Evolutionary conservation across 2,888 invertebrate genomes (phyloP), one percentile per base, ranked within the genome.

Genomic region (Cephus sareptanus): DNA sequence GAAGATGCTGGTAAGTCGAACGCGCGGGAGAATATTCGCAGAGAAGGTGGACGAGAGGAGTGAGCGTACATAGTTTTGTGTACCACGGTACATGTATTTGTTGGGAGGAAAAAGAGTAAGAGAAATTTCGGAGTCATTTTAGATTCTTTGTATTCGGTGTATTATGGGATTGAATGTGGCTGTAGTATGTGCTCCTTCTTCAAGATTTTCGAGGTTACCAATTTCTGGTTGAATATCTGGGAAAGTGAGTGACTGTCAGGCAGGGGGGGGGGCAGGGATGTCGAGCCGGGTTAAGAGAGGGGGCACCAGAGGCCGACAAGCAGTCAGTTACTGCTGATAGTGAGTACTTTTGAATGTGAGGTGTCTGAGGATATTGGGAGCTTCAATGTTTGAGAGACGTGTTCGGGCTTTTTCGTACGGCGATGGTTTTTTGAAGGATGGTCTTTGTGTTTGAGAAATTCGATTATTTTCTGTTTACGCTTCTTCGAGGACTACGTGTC

Each of bases 1-100:
- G 83, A 89, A 88, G 85, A 89, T 89, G 89, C 84, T 89, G 89
- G 89, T 89, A 85, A 89, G 89, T 56, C 80, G 84, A 86, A 87
- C 87, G 84, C 83, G 85, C 86, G 86, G 84, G 85, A 88, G 85
- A 83, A 81, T 78, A 77, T 79, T 83, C 79, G 75, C 78, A 77
- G 77, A 79, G 83, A 56, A 56, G 56, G 56, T 56, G 56, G 23
- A 23, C 56, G 56, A 56, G 56, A 56, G 9, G 56, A 56, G 56
- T 56, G 23, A 56, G 56, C 56, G 9, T 56, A 56, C 56, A 56
- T 56, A 56, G 56, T 56, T 56, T 9, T 23, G 56, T 56, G 2
- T 56, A 56, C 23, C 56, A 23, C 23, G 56, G 23, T 56, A 9
- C 6, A 56, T 23, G 1, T 69, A 69, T 56, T 68, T 70, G 56